These are phyloP conservation scores for Graphium colonna DNA, from an alignment of 2,888 invertebrate species.

Conservation along the genomic window DNA sequence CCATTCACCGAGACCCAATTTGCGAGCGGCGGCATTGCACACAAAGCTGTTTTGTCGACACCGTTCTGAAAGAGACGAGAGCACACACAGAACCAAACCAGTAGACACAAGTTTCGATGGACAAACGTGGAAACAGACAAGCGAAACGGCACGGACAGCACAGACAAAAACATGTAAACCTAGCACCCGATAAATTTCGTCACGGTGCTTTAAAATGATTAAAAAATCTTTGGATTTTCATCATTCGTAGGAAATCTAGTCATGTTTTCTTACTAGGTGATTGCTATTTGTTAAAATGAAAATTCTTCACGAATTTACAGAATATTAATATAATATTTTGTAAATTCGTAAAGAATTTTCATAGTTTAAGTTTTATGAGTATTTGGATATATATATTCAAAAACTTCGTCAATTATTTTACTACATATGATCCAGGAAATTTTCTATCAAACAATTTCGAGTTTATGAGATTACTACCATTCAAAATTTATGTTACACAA, in stretches of 20 bases:
- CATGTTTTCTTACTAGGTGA: too few relatives aligned
- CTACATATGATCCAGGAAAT: too few relatives aligned
- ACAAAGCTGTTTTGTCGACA: slow-evolving; percentile 51
- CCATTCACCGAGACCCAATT: slow-evolving; percentile 57
- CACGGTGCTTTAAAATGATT: too few relatives aligned
- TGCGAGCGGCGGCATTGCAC: slow-evolving; percentile 43
- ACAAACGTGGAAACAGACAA: slow-evolving; percentile 43
- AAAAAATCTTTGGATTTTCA: too few relatives aligned
- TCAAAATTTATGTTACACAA: too few relatives aligned
- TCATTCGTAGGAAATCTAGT: background rate
- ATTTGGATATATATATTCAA: too few relatives aligned
- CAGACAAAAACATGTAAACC: slow-evolving; percentile 15
- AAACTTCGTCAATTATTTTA: too few relatives aligned
- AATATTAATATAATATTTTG: slow-evolving; percentile 4
- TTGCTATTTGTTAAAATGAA: too few relatives aligned
- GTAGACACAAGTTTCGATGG: slow-evolving; percentile 53
- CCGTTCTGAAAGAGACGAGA: slow-evolving; percentile 55
- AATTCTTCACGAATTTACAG: background rate
- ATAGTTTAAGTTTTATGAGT: too few relatives aligned
- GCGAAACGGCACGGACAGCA: slow-evolving; percentile 38
- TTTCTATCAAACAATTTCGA: too few relatives aligned
- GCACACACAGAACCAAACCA: slow-evolving; percentile 39
- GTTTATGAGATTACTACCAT: too few relatives aligned
- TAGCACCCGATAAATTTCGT: background rate
- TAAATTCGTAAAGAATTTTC: too few relatives aligned